These are phyloP conservation scores for Neotoxoptera formosana DNA, from an alignment of 1,140 invertebrate genomes.

Conservation along the genomic window DNA sequence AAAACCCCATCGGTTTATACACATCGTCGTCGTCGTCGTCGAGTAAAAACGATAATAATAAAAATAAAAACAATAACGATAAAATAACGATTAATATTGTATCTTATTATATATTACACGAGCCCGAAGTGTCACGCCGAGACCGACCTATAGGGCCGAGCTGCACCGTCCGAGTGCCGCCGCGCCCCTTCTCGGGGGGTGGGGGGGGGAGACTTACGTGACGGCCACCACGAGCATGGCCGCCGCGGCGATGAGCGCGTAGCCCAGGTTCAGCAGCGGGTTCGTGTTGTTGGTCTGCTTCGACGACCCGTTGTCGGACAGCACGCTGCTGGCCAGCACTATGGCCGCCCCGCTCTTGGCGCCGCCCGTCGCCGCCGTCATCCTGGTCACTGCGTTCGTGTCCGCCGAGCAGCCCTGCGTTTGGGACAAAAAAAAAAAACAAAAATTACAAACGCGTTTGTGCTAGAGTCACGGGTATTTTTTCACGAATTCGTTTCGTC, in stretches of 20 bases:
- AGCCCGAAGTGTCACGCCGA: neutral
- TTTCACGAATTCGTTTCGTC: too few relatives aligned
- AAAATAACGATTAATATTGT: neutral
- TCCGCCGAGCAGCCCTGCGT: conserved; percentile 50
- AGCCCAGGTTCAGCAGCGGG: conserved; percentile 5
- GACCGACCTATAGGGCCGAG: neutral
- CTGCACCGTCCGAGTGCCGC: too few relatives aligned
- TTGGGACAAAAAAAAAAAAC: neutral
- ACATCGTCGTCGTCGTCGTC: neutral
- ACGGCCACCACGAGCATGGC: neutral
- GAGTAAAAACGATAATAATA: neutral
- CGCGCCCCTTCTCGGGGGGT: neutral
- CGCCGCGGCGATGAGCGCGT: conserved; percentile 34
- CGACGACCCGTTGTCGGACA: conserved; percentile 49
- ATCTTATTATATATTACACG: too few relatives aligned
- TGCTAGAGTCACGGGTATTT: too few relatives aligned
- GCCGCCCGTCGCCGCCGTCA: neutral
- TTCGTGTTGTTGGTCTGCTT: conserved; percentile 45
- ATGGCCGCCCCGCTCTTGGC: conserved; percentile 51
- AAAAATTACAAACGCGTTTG: neutral
- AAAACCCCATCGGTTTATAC: neutral
- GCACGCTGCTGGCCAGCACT: conserved; percentile 56
- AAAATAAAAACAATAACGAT: neutral
- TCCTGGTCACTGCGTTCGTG: neutral
- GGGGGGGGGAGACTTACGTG: conserved; percentile 37